Conservation (phyloP, 2,113 vertebrate genomes). For the Scytalopus superciliaris region DNA sequence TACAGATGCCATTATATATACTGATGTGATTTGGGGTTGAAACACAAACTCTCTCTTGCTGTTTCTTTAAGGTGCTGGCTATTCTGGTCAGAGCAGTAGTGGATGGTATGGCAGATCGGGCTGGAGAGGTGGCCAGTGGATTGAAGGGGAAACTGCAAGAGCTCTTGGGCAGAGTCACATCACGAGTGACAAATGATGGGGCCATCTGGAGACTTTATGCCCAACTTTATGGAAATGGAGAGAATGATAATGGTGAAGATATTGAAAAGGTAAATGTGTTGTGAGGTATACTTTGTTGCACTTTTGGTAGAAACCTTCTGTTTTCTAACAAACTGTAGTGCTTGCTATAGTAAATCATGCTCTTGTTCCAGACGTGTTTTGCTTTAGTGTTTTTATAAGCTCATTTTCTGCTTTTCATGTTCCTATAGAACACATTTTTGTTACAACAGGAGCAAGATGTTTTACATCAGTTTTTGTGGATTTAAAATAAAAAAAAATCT, state of each 20-base stretch:
- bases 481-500: neutral
- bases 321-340: neutral
- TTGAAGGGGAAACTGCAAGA: slow-evolving; percentile 82
- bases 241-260: slow-evolving; percentile 77
- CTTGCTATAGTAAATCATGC: neutral
- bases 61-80: slow-evolving; percentile 81
- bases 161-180: slow-evolving; percentile 88
- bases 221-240: slow-evolving; percentile 81
- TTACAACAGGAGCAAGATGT: neutral
- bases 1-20: neutral
- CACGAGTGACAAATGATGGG: slow-evolving; percentile 83
- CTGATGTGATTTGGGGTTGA: neutral
- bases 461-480: neutral
- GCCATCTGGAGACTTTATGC: slow-evolving; percentile 91
- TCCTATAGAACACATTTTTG: neutral
- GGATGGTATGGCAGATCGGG: slow-evolving; percentile 76
- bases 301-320: neutral
- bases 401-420: neutral
- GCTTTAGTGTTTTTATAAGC: neutral
- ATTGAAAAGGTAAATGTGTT: slow-evolving; percentile 82
- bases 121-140: slow-evolving; percentile 69
- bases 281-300: neutral
- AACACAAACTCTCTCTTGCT: neutral
- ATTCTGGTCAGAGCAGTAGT: slow-evolving; percentile 85
- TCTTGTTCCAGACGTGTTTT: neutral